Evolutionary conservation across 1,140 invertebrate genomes (phyloP).

Genomic region (Habropoda laboriosa): DNA sequence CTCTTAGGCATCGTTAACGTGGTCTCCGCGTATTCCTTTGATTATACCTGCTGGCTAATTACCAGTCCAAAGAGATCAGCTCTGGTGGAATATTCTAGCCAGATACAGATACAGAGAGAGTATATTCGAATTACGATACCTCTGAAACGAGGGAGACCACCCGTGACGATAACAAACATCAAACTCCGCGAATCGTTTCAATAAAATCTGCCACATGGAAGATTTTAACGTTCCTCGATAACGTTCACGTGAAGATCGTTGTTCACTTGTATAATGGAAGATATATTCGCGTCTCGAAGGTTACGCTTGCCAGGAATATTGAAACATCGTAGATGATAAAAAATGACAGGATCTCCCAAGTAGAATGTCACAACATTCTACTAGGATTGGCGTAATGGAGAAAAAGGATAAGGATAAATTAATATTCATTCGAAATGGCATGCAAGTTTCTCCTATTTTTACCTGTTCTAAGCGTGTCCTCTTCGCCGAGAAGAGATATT

Average conservation of each 20-base stretch:
- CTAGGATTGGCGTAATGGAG: not conserved
- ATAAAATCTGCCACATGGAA: not conserved
- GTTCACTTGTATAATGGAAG: not conserved
- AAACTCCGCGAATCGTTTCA: conserved; percentile 41
- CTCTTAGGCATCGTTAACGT: conserved; percentile 67
- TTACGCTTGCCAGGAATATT: not conserved
- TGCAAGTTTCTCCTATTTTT: conserved; percentile 1
- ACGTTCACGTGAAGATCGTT: not conserved
- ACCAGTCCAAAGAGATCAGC: conserved; percentile 49
- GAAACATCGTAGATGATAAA: not conserved
- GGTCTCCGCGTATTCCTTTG: conserved; percentile 53
- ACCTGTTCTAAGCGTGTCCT: not conserved
- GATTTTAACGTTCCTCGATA: not conserved
- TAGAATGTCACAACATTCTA: not conserved
- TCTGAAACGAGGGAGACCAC: conserved; percentile 46
- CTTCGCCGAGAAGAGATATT: not conserved
- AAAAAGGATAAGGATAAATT: not conserved
- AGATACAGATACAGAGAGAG: not conserved
- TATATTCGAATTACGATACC: conserved; percentile 36
- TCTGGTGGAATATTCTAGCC: conserved; percentile 1
- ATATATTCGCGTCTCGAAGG: not conserved
- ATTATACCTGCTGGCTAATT: conserved; percentile 64
- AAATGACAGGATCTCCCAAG: not conserved
- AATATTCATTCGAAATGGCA: not conserved
- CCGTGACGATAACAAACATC: conserved; percentile 46